Conservation (phyloP, 2,797 vertebrate species). For the Acanthurus lineatus region DNA sequence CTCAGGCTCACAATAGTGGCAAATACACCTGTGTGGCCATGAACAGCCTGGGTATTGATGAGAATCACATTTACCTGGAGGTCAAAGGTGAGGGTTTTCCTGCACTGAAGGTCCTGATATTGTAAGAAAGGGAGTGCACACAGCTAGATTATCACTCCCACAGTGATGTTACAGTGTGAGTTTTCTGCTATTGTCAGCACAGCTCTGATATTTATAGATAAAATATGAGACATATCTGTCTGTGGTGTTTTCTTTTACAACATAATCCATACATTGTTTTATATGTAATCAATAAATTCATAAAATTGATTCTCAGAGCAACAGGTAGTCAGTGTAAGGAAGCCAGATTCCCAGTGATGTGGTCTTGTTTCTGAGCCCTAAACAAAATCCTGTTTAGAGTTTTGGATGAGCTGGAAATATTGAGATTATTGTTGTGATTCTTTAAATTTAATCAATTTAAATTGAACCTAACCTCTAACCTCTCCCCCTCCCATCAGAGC, state of each 20-base stretch:
- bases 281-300: too few species aligned
- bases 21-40: constrained; percentile 93
- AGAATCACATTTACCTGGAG: constrained; percentile 93
- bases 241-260: too few species aligned
- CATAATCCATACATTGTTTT: too few species aligned
- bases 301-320: too few species aligned
- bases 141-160: neutral
- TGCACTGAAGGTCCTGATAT: neutral
- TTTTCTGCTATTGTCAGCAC: neutral
- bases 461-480: neutral
- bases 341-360: too few species aligned
- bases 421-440: neutral
- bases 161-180: neutral
- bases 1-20: constrained; percentile 88
- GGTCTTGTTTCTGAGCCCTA: too few species aligned
- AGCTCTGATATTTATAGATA: too few species aligned
- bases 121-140: neutral
- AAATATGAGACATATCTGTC: too few species aligned
- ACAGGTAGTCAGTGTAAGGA: too few species aligned
- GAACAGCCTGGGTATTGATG: constrained; percentile 90
- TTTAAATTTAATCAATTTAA: neutral
- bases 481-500: constrained; percentile 84
- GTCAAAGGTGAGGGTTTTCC: constrained; percentile 91
- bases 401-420: too few species aligned
- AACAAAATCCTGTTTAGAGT: too few species aligned